These are phyloP conservation scores for Kryptolebias marmoratus DNA, from an alignment of 2,113 vertebrate species.

Conservation along the genomic window DNA sequence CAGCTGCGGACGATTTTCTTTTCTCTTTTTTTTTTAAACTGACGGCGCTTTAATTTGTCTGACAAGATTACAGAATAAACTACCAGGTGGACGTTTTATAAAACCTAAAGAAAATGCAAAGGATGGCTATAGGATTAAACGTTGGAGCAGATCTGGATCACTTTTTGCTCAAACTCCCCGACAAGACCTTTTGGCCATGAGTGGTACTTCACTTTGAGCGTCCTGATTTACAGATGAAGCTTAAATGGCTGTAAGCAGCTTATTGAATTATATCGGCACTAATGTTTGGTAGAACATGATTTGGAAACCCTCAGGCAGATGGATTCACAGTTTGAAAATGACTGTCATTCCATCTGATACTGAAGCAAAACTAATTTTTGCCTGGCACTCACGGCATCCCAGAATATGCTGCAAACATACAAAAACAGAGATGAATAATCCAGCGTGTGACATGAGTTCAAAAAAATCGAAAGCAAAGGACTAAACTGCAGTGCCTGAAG, in stretches of 20 bases:
- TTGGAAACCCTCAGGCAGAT: background rate
- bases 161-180: background rate
- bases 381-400: background rate
- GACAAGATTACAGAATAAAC: background rate
- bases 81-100: background rate
- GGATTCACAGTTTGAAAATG: background rate
- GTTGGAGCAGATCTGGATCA: background rate
- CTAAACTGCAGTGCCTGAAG: background rate
- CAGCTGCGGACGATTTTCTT: background rate
- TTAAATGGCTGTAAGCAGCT: background rate
- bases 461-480: background rate
- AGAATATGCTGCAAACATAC: background rate
- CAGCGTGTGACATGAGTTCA: background rate
- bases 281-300: background rate
- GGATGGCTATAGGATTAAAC: background rate
- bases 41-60: too few species aligned
- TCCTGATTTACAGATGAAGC: conserved; percentile 12
- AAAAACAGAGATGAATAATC: conserved; percentile 6
- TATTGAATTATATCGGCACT: conserved; percentile 1
- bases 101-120: background rate
- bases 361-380: background rate
- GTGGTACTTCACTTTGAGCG: background rate
- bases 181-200: background rate
- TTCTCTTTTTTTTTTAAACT: background rate
- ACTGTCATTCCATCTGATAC: background rate